phyloP scores from a whole-genome alignment of 2,888 invertebrate species.

The Hydrotaea cyrtoneurina region DNA sequence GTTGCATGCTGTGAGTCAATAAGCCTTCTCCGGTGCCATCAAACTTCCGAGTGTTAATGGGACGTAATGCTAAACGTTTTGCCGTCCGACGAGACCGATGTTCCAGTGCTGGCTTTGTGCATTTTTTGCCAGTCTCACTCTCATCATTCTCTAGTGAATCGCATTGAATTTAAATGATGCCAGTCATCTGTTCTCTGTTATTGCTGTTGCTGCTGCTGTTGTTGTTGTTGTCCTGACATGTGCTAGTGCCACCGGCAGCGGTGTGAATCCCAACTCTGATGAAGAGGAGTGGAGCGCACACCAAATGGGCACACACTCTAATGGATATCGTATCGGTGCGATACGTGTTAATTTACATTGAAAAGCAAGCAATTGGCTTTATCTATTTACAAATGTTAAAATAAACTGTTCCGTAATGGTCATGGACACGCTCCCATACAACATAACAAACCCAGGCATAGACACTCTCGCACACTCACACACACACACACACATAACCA shows the following conservation, averaged over 20 bases:
- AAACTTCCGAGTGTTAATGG: slow-evolving; percentile 44
- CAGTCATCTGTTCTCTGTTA: slow-evolving; percentile 25
- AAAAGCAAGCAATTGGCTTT: slow-evolving; percentile 58
- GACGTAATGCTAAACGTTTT: slow-evolving; percentile 43
- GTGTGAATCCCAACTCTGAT: slow-evolving; percentile 5
- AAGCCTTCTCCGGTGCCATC: slow-evolving; percentile 30
- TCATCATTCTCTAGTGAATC: slow-evolving; percentile 50
- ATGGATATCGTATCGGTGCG: slow-evolving; percentile 40
- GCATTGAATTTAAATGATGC: slow-evolving; percentile 56
- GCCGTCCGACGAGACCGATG: slow-evolving; percentile 6
- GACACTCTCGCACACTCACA: not conserved
- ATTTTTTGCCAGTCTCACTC: slow-evolving; percentile 18
- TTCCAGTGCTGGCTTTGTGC: not conserved
- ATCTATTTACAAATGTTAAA: slow-evolving; percentile 54
- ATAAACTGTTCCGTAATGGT: slow-evolving; percentile 51
- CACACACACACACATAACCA: no score
- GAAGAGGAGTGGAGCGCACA: not conserved
- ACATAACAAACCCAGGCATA: not conserved
- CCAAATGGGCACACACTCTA: slow-evolving; percentile 51
- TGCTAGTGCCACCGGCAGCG: not conserved
- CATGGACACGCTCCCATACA: not conserved
- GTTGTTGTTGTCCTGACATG: not conserved
- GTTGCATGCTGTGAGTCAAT: slow-evolving; percentile 37
- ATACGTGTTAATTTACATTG: slow-evolving; percentile 63
- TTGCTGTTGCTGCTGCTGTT: not conserved